Conservation (phyloP, 2,888 invertebrate genomes). For the Dorcus hopei region DNA sequence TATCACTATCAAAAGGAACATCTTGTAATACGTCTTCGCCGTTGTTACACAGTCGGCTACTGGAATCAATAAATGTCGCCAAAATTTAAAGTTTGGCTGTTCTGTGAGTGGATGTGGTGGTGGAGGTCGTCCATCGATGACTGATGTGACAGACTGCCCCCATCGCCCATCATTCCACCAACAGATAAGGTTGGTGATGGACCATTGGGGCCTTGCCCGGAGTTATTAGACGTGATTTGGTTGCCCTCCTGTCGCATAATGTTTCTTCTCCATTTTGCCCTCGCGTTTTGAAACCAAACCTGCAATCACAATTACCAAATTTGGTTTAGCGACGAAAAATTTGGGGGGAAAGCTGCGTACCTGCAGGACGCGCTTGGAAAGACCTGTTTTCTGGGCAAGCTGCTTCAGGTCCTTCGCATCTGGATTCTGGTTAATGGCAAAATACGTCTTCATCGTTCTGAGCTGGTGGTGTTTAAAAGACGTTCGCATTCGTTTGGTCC, state of each 20-base stretch:
- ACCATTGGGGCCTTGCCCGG: slow-evolving; percentile 37
- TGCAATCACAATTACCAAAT: slow-evolving; percentile 43
- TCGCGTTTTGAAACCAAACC: slow-evolving; percentile 99
- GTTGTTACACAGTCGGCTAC: not conserved
- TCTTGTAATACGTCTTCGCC: no score
- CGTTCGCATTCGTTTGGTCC: slow-evolving; percentile 96
- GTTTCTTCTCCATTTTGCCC: slow-evolving; percentile 97
- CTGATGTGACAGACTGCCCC: slow-evolving; percentile 51
- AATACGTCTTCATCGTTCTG: slow-evolving; percentile 98
- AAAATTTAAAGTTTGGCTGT: slow-evolving; percentile 44
- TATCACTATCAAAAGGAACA: slow-evolving; percentile 4
- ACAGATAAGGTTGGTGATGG: slow-evolving; percentile 40
- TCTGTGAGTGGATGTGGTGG: slow-evolving; percentile 55
- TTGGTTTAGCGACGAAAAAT: not conserved
- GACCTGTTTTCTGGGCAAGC: slow-evolving; percentile 95
- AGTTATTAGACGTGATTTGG: slow-evolving; percentile 35
- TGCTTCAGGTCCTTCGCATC: slow-evolving; percentile 99
- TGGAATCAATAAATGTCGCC: slow-evolving; percentile 46
- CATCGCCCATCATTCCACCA: slow-evolving; percentile 50
- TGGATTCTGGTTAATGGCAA: slow-evolving; percentile 98
- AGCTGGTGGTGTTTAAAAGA: slow-evolving; percentile 99
- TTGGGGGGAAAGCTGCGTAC: slow-evolving; percentile 52
- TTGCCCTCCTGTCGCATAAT: slow-evolving; percentile 79
- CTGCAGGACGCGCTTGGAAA: slow-evolving; percentile 97
- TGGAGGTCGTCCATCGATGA: slow-evolving; percentile 54